Evolutionary conservation across 2,113 vertebrate species (phyloP), one percentile per base, ranked within the genome.

Genomic region (Bostrychus sinensis): DNA sequence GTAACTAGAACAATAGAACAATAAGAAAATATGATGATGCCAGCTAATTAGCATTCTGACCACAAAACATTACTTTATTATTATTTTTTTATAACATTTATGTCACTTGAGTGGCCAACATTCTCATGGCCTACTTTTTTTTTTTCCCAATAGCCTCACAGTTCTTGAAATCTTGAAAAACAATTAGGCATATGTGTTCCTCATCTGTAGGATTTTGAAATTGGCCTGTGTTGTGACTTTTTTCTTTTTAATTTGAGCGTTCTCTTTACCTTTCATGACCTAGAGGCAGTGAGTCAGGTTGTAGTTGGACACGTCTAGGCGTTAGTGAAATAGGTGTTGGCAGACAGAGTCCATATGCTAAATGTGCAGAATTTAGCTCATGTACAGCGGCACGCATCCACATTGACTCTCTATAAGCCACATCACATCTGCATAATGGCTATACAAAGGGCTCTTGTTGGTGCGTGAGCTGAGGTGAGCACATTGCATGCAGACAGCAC

Each of bases 361-460:
- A 75, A 83, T 26, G 50, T 83, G 80, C 83, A 30, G 50, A 45
- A 70, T 83, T 84, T 75, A 80, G 39, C 54, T 26, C 56, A 64
- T 39, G 56, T 16, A 75, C 14, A n/a, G 59, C 5, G 16, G 39
- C 56, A 66, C 56, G 37, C 56, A 46, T 0, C 26, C 57, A 37
- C 14, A 9, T 48, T 8, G 28, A 59, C 32, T 10, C 34, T 48
- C 22, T 51, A 54, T 39, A 56, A 54, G 66, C 61, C 37, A 57
- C 0, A 13, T 46, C 17, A 32, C 39, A 82, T 72, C 68, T 70
- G 54, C 70, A 77, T 69, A 72, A 78, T 75, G 70, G 69, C 72
- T 66, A 56, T 70, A 82, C 66, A 81, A 83, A 77, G 68, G 46
- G 34, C 68, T 76, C 78, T 74, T 84, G 80, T 82, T 62, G 64